Percentiles rank a stretch among this genome's conserved stretches.
phyloP scores from a whole-genome alignment of 2,113 vertebrate species.

The Talpa occidentalis region DNA sequence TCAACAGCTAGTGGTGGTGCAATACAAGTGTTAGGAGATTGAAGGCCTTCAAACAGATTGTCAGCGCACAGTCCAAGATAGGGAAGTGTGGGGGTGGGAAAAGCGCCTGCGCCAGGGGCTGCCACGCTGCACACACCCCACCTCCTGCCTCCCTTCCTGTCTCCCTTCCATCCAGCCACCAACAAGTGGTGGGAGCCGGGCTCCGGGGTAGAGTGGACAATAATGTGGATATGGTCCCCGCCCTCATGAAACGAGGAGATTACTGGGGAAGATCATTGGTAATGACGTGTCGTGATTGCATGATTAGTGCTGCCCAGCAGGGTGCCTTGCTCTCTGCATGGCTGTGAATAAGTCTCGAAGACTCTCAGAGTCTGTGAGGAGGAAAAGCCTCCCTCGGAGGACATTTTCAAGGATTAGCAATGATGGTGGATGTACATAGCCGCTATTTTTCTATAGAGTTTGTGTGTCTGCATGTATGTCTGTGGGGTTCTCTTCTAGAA shows the following conservation, averaged over 20 bases:
- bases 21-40: background rate
- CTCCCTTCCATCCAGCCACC: background rate
- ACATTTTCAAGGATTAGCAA: conserved; percentile 2
- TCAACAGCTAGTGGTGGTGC: background rate
- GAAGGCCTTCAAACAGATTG: background rate
- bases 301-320: background rate
- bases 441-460: background rate
- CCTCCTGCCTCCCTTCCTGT: background rate
- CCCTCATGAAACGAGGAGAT: background rate
- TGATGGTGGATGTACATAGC: background rate
- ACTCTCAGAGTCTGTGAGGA: background rate
- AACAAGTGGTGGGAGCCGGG: too few species aligned
- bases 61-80: background rate
- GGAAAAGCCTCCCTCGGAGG: background rate
- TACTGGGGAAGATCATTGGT: background rate
- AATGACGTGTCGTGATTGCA: background rate
- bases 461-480: background rate
- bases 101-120: background rate
- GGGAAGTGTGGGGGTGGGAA: too few species aligned
- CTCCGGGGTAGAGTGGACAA: background rate
- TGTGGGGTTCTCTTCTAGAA: background rate
- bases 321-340: background rate
- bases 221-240: too few species aligned
- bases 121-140: accelerated
- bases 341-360: background rate